Percentiles rank a stretch among this genome's conserved stretches.
These are phyloP conservation scores for Threskiornis aethiopicus DNA, from an alignment of 2,797 vertebrate species.

Conservation along the genomic window DNA sequence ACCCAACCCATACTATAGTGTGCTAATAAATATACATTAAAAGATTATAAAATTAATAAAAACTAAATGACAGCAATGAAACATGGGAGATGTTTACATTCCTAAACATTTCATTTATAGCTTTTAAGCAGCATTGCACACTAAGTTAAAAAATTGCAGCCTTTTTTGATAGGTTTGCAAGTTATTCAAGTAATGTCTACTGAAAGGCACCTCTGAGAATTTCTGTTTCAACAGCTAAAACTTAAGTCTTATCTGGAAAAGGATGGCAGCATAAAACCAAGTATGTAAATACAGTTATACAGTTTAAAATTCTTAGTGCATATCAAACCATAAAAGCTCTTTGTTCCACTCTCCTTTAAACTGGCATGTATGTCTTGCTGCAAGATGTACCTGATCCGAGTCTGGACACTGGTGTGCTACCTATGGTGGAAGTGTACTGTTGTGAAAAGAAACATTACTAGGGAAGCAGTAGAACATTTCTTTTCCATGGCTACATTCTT, in stretches of 20 bases:
- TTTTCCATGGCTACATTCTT: conserved; percentile 89
- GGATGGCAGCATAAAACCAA: background rate
- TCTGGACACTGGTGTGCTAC: background rate
- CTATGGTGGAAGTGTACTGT: conserved; percentile 69
- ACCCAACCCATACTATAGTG: background rate
- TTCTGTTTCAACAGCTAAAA: background rate
- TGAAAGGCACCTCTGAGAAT: background rate
- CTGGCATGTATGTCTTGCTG: background rate
- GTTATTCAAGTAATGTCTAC: background rate
- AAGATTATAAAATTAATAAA: background rate
- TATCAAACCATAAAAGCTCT: background rate
- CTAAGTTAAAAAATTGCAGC: background rate
- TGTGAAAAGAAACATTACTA: conserved; percentile 76
- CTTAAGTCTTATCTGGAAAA: background rate
- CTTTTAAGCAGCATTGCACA: background rate
- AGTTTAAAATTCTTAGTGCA: background rate
- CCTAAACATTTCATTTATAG: background rate
- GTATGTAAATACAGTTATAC: background rate
- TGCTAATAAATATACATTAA: background rate
- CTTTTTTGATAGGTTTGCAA: background rate
- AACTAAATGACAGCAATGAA: background rate
- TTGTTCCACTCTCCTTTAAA: background rate
- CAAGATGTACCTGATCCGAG: background rate
- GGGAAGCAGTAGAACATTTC: conserved; percentile 92
- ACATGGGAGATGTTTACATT: background rate